Conservation (phyloP, 2,797 vertebrate genomes). For the Falco peregrinus region DNA sequence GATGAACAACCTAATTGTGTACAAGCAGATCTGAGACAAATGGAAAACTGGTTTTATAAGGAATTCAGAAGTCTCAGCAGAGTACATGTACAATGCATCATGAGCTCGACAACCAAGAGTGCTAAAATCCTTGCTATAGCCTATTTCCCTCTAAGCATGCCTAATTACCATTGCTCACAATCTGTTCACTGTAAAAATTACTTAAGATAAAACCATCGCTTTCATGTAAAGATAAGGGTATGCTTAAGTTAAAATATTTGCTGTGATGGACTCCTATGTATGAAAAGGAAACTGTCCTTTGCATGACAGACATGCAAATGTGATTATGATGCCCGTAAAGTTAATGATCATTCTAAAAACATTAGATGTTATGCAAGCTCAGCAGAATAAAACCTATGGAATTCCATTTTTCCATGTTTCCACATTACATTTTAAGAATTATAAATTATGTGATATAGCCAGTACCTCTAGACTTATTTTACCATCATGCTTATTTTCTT, state of each 20-base stretch:
- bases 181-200: constrained; percentile 74
- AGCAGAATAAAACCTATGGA: neutral
- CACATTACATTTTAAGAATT: neutral
- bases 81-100: constrained; percentile 71
- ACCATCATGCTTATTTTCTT: neutral
- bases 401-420: neutral
- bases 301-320: fast-evolving
- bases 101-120: constrained; percentile 67
- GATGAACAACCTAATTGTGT: constrained; percentile 70
- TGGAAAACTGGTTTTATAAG: constrained; percentile 67
- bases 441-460: neutral
- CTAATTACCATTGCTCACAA: constrained; percentile 79
- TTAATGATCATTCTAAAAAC: neutral
- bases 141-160: constrained; percentile 79
- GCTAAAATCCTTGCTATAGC: constrained; percentile 74
- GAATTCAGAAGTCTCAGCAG: constrained; percentile 74
- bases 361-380: neutral
- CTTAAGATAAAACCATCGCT: constrained; percentile 74
- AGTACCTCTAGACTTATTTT: neutral
- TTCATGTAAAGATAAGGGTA: constrained; percentile 6
- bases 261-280: neutral
- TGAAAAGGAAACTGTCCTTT: neutral
- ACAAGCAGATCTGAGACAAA: constrained; percentile 69
- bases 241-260: neutral
- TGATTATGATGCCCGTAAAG: neutral